phyloP scores from a whole-genome alignment of 2,113 vertebrate genomes.

The Carollia perspicillata region DNA sequence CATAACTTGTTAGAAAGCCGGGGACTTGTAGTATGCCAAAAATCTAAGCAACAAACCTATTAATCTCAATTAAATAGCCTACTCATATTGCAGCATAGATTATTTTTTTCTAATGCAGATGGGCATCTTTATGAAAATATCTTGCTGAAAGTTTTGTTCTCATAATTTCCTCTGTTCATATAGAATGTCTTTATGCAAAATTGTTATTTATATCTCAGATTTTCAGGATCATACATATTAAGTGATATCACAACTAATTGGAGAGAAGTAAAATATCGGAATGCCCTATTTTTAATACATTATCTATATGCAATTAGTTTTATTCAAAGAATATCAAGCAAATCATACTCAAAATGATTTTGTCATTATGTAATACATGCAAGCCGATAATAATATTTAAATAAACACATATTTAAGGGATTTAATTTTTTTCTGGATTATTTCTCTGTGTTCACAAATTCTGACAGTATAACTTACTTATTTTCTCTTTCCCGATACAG shows the following conservation, averaged over 20 bases:
- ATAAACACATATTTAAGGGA: neutral
- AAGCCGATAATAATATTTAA: constrained; percentile 43
- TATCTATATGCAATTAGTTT: neutral
- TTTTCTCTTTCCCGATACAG: constrained; percentile 45
- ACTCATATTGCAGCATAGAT: neutral
- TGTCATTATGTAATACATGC: constrained; percentile 13
- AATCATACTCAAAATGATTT: constrained; percentile 1
- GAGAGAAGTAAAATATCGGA: neutral
- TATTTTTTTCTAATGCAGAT: neutral
- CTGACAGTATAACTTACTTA: constrained; percentile 45
- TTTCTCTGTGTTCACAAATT: neutral
- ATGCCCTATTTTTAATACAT: neutral
- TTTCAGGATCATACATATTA: neutral
- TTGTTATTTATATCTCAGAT: neutral
- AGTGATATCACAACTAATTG: neutral
- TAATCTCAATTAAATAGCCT: neutral
- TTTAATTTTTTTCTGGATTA: constrained; percentile 44
- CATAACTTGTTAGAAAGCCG: neutral
- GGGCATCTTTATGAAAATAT: neutral
- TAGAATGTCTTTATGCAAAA: neutral
- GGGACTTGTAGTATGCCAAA: neutral
- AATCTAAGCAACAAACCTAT: neutral
- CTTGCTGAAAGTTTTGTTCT: neutral
- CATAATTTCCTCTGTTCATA: neutral
- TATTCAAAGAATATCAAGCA: neutral